Conservation (phyloP, 2,888 invertebrate species). For the Lutraria lutraria region DNA sequence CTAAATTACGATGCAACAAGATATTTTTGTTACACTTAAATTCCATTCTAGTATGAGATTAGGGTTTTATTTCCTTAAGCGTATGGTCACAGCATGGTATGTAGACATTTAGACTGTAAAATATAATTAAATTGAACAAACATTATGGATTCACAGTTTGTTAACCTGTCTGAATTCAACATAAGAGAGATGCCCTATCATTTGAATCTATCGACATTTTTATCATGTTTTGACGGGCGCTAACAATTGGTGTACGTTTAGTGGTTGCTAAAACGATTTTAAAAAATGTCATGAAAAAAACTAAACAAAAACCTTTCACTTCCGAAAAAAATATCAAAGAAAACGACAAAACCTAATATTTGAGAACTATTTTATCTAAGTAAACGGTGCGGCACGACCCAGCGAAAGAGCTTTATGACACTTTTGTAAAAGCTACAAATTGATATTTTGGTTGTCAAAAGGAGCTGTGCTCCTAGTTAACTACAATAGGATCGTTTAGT, state of each 20-base stretch:
- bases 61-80: neutral
- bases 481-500: neutral
- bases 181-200: neutral
- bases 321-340: neutral
- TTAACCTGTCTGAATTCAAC: neutral
- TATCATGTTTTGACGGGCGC: slow-evolving; percentile 3
- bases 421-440: neutral
- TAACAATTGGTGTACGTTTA: neutral
- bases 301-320: neutral
- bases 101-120: slow-evolving; percentile 6
- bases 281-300: neutral
- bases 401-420: neutral
- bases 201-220: neutral
- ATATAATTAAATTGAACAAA: neutral
- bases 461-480: neutral
- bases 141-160: neutral
- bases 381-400: neutral
- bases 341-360: neutral
- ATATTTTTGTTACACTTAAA: no score
- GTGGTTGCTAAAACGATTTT: neutral
- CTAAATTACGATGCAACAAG: no score
- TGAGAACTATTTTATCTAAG: neutral
- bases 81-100: neutral
- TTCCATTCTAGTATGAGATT: neutral
- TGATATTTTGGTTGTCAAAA: neutral